These are phyloP conservation scores for Scolanthus callimorphus DNA, from an alignment of 92 coral and sea anemone genomes.

Conservation along the genomic window DNA sequence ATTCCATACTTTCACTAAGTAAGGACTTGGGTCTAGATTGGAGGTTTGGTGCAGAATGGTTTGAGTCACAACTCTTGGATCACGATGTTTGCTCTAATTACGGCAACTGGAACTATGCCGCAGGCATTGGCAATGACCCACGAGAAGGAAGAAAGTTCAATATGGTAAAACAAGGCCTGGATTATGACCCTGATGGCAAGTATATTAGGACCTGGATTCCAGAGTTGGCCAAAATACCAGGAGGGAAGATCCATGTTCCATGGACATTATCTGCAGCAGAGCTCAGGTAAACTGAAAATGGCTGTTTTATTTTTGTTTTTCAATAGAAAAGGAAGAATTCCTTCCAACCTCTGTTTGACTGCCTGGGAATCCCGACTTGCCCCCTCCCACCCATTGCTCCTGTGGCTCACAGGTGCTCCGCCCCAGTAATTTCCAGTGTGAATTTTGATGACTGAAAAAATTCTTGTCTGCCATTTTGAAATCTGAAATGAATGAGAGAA, in stretches of 20 bases:
- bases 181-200: conserved; percentile 56
- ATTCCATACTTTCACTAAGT: too few species aligned
- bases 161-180: conserved; percentile 58
- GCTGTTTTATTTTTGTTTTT: too few species aligned
- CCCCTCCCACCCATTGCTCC: too few species aligned
- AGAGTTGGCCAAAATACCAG: conserved; percentile 50
- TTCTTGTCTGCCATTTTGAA: too few species aligned
- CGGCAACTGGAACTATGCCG: conserved; percentile 72
- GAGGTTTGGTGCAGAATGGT: conserved; percentile 67
- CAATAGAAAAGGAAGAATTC: too few species aligned
- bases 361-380: too few species aligned
- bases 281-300: conserved; percentile 7
- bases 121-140: conserved; percentile 74
- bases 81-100: conserved; percentile 62
- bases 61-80: conserved; percentile 44
- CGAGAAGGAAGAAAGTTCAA: conserved; percentile 60
- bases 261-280: conserved; percentile 26
- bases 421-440: too few species aligned
- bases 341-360: too few species aligned
- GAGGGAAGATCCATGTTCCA: conserved; percentile 51
- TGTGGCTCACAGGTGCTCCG: too few species aligned
- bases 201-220: conserved; percentile 55
- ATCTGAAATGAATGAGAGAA: too few species aligned
- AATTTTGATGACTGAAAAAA: too few species aligned
- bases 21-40: conserved; percentile 54